Conservation (phyloP, 2,888 invertebrate species). For the Hydroisotoma schaefferi region DNA sequence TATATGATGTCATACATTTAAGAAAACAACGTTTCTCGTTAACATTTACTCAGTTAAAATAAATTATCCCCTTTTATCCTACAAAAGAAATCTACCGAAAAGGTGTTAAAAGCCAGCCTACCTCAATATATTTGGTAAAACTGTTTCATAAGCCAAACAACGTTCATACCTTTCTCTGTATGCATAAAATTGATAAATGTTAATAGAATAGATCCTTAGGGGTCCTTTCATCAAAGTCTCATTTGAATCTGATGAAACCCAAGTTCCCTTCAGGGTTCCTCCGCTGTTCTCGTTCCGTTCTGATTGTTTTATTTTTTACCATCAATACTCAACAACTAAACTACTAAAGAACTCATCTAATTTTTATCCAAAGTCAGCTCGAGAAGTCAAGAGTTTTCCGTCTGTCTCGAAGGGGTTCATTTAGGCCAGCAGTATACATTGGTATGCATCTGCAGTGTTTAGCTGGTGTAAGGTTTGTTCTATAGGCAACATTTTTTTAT, state of each 20-base stretch:
- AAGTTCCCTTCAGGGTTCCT: neutral
- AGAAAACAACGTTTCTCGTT: no score
- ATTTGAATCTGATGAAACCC: slow-evolving; percentile 7
- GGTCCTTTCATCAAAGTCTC: slow-evolving; percentile 22
- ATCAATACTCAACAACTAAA: neutral
- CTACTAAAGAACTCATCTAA: neutral
- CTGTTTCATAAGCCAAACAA: no score
- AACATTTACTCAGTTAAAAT: no score
- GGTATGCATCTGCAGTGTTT: no score
- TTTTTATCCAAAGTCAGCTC: neutral
- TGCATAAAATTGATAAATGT: no score
- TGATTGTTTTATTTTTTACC: slow-evolving; percentile 3
- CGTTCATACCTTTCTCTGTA: no score
- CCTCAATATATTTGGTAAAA: no score
- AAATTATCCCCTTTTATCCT: no score
- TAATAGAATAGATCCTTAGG: slow-evolving; percentile 17
- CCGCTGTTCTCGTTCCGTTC: neutral
- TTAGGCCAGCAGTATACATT: neutral
- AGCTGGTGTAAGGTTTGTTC: neutral
- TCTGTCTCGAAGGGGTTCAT: neutral
- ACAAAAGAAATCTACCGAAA: no score
- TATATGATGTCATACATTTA: no score
- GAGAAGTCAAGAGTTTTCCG: neutral
- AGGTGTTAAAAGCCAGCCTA: no score
- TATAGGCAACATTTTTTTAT: neutral